Conservation (phyloP, 2,888 invertebrate genomes). For the Cheilosia variabilis region DNA sequence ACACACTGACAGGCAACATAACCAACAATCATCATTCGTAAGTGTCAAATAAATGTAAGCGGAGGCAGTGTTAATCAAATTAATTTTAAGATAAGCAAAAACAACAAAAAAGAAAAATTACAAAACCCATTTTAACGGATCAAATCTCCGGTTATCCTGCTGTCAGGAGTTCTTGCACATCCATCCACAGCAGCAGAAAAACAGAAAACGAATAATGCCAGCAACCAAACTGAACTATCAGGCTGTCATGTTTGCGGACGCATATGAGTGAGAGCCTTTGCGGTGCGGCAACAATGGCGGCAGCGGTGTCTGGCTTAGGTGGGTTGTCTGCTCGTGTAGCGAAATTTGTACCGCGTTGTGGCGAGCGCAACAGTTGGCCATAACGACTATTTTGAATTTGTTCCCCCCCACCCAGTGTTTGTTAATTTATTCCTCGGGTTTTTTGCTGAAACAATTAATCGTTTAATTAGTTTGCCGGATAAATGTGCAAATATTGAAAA, state of each 20-base stretch:
- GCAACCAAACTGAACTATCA: slow-evolving; percentile 35
- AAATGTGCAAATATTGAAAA: slow-evolving; percentile 65
- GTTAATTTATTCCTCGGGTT: slow-evolving; percentile 18
- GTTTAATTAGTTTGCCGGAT: slow-evolving; percentile 66
- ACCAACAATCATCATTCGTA: slow-evolving; percentile 61
- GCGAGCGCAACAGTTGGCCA: slow-evolving; percentile 54
- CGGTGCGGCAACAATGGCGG: slow-evolving; percentile 36
- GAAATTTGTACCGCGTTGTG: background rate
- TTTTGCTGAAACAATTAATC: slow-evolving; percentile 63
- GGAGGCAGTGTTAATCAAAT: slow-evolving; percentile 61
- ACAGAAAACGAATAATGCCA: slow-evolving; percentile 16
- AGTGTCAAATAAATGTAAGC: slow-evolving; percentile 67
- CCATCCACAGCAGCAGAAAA: background rate
- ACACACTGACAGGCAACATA: slow-evolving; percentile 9
- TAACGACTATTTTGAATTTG: background rate
- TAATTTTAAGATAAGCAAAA: slow-evolving; percentile 49
- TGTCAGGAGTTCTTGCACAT: slow-evolving; percentile 39
- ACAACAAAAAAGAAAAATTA: slow-evolving; percentile 4
- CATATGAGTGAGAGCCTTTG: slow-evolving; percentile 41
- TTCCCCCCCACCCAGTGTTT: slow-evolving; percentile 5
- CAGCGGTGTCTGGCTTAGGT: slow-evolving; percentile 14
- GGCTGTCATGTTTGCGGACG: slow-evolving; percentile 63
- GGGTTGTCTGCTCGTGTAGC: slow-evolving; percentile 7
- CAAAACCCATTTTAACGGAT: slow-evolving; percentile 44
- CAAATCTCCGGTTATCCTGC: slow-evolving; percentile 49